Evolutionary conservation across 1,140 invertebrate genomes (phyloP).

Genomic region (Palaemon carinicauda): DNA sequence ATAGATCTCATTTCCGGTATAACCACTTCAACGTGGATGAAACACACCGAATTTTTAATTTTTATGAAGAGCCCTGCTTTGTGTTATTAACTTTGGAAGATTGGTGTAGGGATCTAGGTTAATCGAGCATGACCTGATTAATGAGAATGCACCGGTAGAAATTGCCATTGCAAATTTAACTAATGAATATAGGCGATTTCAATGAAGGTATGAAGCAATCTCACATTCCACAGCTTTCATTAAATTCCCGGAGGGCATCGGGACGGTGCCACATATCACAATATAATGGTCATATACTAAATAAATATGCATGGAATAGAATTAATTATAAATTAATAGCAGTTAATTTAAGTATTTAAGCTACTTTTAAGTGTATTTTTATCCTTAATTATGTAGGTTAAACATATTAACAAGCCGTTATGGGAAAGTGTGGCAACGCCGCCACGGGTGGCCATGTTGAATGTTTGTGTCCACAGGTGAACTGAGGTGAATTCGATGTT

Average conservation of each 20-base stretch:
- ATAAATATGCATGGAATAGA: not conserved
- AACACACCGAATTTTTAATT: too few species aligned
- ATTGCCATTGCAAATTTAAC: too few species aligned
- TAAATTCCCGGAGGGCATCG: not conserved
- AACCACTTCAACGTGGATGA: too few species aligned
- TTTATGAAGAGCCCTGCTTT: too few species aligned
- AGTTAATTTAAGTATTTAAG: not conserved
- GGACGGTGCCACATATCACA: too few species aligned
- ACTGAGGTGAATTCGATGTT: not conserved
- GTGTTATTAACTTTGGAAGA: too few species aligned
- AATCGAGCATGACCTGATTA: too few species aligned
- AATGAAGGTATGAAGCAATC: not conserved
- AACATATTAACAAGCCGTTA: not conserved
- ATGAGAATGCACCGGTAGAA: too few species aligned
- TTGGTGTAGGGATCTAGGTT: too few species aligned
- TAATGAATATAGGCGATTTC: not conserved
- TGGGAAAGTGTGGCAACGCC: too few species aligned
- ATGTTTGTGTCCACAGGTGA: constrained; percentile 25
- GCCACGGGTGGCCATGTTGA: constrained; percentile 10
- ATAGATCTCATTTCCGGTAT: too few species aligned
- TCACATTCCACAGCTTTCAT: constrained; percentile 33
- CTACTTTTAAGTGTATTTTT: not conserved
- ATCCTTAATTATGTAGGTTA: not conserved
- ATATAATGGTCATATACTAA: not conserved
- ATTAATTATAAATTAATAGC: too few species aligned